Evolutionary conservation across 2,888 invertebrate genomes (phyloP).

Genomic region (Tromatobia lineatoria): DNA sequence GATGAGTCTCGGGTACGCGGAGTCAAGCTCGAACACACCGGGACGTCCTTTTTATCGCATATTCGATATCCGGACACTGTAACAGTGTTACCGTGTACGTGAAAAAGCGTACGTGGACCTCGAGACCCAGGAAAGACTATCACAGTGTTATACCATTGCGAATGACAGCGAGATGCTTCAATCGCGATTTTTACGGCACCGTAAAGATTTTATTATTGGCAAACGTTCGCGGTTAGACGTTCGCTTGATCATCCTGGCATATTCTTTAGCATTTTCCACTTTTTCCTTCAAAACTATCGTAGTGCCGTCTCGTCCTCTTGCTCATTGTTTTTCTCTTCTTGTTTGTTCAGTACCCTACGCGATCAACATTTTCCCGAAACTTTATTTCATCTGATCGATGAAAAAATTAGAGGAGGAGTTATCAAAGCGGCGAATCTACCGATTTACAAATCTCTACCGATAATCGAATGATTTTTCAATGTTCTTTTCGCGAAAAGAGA

Average conservation of each 20-base stretch:
- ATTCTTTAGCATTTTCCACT: conserved; percentile 34
- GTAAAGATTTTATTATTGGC: conserved; percentile 69
- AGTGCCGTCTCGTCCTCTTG: conserved; percentile 25
- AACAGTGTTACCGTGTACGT: conserved; percentile 51
- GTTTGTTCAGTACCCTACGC: conserved; percentile 45
- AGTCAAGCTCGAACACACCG: conserved; percentile 34
- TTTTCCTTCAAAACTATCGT: conserved; percentile 8
- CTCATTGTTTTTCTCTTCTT: conserved; percentile 44
- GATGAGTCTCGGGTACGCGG: conserved; percentile 35
- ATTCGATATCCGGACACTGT: conserved; percentile 23
- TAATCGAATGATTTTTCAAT: neutral
- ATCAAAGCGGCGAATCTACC: no score
- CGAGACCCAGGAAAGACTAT: conserved; percentile 6
- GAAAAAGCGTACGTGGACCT: conserved; percentile 37
- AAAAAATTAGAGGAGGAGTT: conserved; percentile 32
- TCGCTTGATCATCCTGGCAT: conserved; percentile 44
- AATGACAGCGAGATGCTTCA: conserved; percentile 58
- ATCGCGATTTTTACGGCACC: conserved; percentile 68
- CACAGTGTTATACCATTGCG: conserved; percentile 47
- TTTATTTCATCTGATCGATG: conserved; percentile 38
- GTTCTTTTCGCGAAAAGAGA: neutral
- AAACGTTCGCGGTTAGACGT: conserved; percentile 34
- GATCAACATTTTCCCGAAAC: conserved; percentile 49
- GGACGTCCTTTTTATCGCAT: conserved; percentile 60
- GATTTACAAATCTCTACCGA: conserved; percentile 26